Evolutionary conservation across 37 sponge, comb jelly and placozoan genomes (phyloP).

Genomic region (Agelas oroides): DNA sequence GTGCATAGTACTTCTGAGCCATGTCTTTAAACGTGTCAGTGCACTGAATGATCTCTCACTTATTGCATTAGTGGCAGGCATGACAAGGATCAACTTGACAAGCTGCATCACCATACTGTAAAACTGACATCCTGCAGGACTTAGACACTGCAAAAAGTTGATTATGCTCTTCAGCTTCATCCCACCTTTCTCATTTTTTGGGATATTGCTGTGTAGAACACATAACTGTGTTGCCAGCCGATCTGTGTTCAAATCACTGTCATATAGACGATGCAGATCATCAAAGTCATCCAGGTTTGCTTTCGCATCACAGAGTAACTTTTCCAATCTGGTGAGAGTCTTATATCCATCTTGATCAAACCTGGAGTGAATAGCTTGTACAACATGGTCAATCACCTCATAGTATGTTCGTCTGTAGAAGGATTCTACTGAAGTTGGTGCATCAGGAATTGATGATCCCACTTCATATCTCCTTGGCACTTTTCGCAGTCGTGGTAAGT

Average conservation of each 20-base stretch:
- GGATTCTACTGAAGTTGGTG: background rate
- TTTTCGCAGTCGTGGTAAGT: constrained; percentile 11
- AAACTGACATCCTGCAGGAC: too few relatives aligned
- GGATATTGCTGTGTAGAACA: too few relatives aligned
- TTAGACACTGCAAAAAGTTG: too few relatives aligned
- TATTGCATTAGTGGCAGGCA: constrained; percentile 27
- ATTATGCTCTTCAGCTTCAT: too few relatives aligned
- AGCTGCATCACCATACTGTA: background rate
- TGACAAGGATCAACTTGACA: constrained; percentile 14
- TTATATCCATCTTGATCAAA: constrained; percentile 45
- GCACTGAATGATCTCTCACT: constrained; percentile 32
- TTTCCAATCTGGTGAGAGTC: constrained; percentile 12
- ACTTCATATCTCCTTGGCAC: constrained; percentile 15
- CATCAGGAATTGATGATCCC: background rate
- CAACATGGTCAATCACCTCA: constrained; percentile 28
- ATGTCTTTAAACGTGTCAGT: constrained; percentile 17
- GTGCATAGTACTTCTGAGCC: too few relatives aligned
- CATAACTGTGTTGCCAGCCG: too few relatives aligned
- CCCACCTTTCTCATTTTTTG: too few relatives aligned
- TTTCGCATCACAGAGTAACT: background rate
- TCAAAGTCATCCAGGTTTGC: too few relatives aligned
- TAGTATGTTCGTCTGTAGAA: constrained; percentile 24
- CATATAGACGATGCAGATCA: too few relatives aligned
- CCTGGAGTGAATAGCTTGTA: background rate
- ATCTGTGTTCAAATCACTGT: too few relatives aligned